Evolutionary conservation across 2,797 vertebrate genomes (phyloP), one percentile per base, ranked within the genome.

Genomic region (Odontamblyopus lacepedii): DNA sequence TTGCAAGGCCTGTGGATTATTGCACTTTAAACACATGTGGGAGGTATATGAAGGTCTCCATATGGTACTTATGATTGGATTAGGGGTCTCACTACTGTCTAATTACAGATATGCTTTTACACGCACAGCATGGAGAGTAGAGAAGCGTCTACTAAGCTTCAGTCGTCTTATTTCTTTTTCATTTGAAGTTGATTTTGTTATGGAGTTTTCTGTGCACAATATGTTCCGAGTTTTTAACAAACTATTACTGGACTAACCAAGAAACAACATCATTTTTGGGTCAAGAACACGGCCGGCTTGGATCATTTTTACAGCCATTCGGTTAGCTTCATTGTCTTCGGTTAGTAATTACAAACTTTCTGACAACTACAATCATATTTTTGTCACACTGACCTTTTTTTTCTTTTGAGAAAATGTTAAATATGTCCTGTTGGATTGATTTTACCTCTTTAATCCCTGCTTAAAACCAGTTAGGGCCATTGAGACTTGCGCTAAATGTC

Each of bases 1-100:
- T n/a, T 63, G 29, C 29, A 15, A 18, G 50, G 7, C 56, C 30
- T 1, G 55, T 0, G 41, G n/a, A 7, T 55, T 51, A 66, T 27
- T 30, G 70, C 78, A 69, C 63, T 74, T 70, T 44, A 56, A 70
- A 70, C 13, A 41, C 71, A 70, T 55, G 76, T 60, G 35, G 66
- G 78, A 67, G 63, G 59, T 66, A 35, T 13, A 67, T 70, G 72
- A 74, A 76, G 35, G 53, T 41, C 71, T 76, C 80, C 85, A 87
- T 83, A 85, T 83, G 83, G 75, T 72, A 70, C 74, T 78, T 80
- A 62, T 73, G 78, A 69, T 72, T 77, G 56, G 80, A 68, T 85
- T 76, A 78, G 68, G 66, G 27, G 48, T 15, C 0, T 51, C 69
- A 65, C 53, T 64, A n/a, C 41, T 75, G 66, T 70, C 72, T 75